Evolutionary conservation across 2,888 invertebrate genomes (phyloP).

Genomic region (Coelopa pilipes): DNA sequence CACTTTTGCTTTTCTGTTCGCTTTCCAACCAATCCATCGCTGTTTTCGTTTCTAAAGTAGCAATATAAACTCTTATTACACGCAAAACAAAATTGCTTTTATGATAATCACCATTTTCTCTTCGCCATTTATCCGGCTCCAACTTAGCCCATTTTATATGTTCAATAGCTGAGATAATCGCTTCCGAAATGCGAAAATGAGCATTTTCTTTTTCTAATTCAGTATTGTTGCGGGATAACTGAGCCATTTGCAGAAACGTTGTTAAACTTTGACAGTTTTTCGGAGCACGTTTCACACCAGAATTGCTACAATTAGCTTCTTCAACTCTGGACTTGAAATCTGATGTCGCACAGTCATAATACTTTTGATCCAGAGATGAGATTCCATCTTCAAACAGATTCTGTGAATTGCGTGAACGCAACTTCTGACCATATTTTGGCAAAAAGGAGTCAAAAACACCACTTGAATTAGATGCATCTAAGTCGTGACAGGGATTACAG

Average conservation of each 20-base stretch:
- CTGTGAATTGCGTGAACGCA: slow-evolving; percentile 54
- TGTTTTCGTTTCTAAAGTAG: slow-evolving; percentile 27
- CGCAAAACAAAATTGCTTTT: neutral
- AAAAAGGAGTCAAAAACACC: slow-evolving; percentile 60
- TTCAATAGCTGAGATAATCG: slow-evolving; percentile 84
- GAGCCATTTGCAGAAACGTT: slow-evolving; percentile 78
- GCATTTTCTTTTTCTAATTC: slow-evolving; percentile 87
- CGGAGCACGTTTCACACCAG: neutral
- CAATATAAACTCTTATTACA: neutral
- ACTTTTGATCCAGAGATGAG: slow-evolving; percentile 51
- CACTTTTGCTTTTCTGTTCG: slow-evolving; percentile 21
- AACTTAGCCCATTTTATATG: slow-evolving; percentile 74
- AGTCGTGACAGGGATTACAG: slow-evolving; percentile 26
- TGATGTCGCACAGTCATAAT: neutral
- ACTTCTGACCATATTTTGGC: slow-evolving; percentile 61
- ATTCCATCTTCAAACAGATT: slow-evolving; percentile 60
- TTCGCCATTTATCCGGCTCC: slow-evolving; percentile 45
- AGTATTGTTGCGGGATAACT: slow-evolving; percentile 77
- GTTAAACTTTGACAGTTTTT: slow-evolving; percentile 74
- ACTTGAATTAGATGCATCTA: slow-evolving; percentile 36
- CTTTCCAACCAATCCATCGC: slow-evolving; percentile 41
- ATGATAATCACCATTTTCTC: slow-evolving; percentile 40
- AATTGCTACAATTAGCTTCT: neutral
- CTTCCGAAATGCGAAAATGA: slow-evolving; percentile 86
- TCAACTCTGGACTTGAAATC: neutral